Base-by-base conservation (phyloP, 2,113 vertebrate species). In the Centropus unirufus region DNA sequence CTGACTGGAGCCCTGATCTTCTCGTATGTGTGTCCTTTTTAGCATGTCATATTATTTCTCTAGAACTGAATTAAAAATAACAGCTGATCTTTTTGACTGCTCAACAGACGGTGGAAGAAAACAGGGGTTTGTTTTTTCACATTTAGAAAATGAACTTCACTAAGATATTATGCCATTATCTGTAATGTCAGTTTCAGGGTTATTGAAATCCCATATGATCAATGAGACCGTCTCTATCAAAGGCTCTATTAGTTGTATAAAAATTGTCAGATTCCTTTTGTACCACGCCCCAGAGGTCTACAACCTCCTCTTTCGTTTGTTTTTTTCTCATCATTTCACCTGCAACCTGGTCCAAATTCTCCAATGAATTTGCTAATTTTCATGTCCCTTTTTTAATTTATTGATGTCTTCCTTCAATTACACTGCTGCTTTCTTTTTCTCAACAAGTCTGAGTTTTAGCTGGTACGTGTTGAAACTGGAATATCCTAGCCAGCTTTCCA, bases 211-310 rank as follows among this genome's bases (percentile, higher is more conserved):
- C 66, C 55, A 34, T 51, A 22, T 81, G 94, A 89, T 79, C 82
- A 87, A 64, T 83, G 62, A 77, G 70, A 81, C 3, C 20, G 51
- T 89, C 73, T 92, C 68, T 94, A 87, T 92, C 84, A 90, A 83
- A 87, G 70, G 26, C 64, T 90, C 36, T 61, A 78, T 64, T 92
- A 93, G 89, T 83, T 94, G 47, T 58, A 82, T 94, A 93, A 96
- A 74, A 66, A 76, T 59, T 69, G 90, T 58, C 42, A 88, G 39
- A 85, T 91, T 87, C 89, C 68, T 73, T 83, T 95, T 91, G 82
- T 77, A 70, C 68, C 10, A 11, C 57, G 55, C 52, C 52, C 57
- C 23, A 52, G 78, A 88, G 87, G 30, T 81, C 64, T 83, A 15
- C 68, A 88, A 66, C 11, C 13, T 52, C 30, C 80, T 87, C 30